Evolutionary conservation across 2,113 vertebrate species (phyloP), one percentile per base, ranked within the genome.

Genomic region (Anarhynchus alexandrinus): DNA sequence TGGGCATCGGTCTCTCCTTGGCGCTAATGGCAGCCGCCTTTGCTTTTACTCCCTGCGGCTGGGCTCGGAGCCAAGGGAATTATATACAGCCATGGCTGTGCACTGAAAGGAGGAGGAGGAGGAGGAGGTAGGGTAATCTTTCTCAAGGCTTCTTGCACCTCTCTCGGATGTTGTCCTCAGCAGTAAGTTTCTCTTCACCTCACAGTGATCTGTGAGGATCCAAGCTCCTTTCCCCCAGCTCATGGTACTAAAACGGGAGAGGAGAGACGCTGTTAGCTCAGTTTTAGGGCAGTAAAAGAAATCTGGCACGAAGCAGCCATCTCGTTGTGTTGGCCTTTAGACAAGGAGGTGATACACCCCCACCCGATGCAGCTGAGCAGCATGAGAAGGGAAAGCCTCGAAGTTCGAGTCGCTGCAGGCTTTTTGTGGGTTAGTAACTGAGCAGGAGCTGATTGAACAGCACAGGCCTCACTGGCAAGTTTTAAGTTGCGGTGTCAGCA

Each of bases 51-150:
- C 89, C 81, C 91, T 80, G 87, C 67, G 27, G 78, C 95, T 97
- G 95, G 96, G 96, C 95, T 93, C 38, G 1, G 76, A 81, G 95
- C 96, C 96, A 97, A 93, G 58, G 91, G 96, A 95, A 91, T 96
- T 95, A 95, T 82, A 34, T 88, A 86, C 87, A 88, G 89, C 93
- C 93, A 82, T 64, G 70, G 82, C 82, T 94, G 89, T 74, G 89
- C 1, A 3, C 89, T 86, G 87, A 91, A 94, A 89, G 59, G 76
- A 91, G 76, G 66, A 88, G 94, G 70, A 88, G 94, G 70, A 43
- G 92, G 88, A 94, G 93, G 91, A 90, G 86, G 88, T 14, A 80
- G 81, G 40, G 74, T 69, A 43, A 58, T 94, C 82, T 64, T 96
- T 91, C 84, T 45, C 76, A 92, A 88, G 86, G 69, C 87, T 95